These are phyloP conservation scores for Idaea straminata DNA, from an alignment of 2,888 invertebrate species.

Conservation along the genomic window DNA sequence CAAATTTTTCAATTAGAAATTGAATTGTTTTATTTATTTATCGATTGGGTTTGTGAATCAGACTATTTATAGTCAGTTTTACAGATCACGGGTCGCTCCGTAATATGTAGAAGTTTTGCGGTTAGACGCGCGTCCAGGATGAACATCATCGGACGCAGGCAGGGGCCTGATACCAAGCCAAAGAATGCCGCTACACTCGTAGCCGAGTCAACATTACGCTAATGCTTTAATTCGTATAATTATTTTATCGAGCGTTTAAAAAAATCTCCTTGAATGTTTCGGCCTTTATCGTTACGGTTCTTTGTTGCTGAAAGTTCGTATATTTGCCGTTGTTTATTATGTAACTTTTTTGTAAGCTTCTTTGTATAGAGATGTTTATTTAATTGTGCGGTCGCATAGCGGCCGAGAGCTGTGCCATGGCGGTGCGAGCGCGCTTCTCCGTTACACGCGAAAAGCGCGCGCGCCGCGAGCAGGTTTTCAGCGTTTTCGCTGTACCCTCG, in stretches of 20 bases:
- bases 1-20: not conserved
- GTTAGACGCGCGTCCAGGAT: slow-evolving; percentile 17
- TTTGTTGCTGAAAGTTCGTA: slow-evolving; percentile 69
- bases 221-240: slow-evolving; percentile 73
- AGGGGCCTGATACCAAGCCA: slow-evolving; percentile 60
- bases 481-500: slow-evolving; percentile 3
- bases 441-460: slow-evolving; percentile 20
- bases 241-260: slow-evolving; percentile 39
- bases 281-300: slow-evolving; percentile 64
- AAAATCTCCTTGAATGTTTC: slow-evolving; percentile 57
- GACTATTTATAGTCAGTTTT: not conserved
- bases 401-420: slow-evolving; percentile 66
- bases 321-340: slow-evolving; percentile 72
- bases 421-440: slow-evolving; percentile 24
- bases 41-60: not conserved
- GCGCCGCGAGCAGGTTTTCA: slow-evolving; percentile 16
- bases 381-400: slow-evolving; percentile 61
- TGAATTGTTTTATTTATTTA: not conserved
- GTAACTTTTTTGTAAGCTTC: slow-evolving; percentile 57
- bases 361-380: slow-evolving; percentile 52
- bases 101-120: slow-evolving; percentile 33
- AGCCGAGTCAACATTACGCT: slow-evolving; percentile 72
- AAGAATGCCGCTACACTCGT: slow-evolving; percentile 57
- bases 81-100: slow-evolving; percentile 37
- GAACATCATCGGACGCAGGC: slow-evolving; percentile 15